Conservation (phyloP, 2,113 vertebrate genomes). For the Mormyrus lacerda region DNA sequence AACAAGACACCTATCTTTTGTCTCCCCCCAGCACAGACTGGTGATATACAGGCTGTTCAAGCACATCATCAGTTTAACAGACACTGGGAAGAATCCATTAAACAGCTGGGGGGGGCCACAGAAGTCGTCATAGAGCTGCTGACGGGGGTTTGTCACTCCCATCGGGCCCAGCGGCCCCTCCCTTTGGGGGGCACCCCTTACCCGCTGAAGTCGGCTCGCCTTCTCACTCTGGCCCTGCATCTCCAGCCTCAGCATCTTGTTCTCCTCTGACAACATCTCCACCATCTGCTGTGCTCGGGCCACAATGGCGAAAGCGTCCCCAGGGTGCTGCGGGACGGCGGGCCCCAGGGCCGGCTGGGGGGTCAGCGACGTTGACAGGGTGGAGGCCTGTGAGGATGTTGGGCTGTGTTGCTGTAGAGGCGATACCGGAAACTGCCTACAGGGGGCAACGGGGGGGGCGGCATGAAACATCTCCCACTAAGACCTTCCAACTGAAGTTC, state of each 20-base stretch:
- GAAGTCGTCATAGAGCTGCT: background rate
- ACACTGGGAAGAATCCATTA: background rate
- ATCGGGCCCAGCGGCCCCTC: background rate
- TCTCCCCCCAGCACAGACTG: background rate
- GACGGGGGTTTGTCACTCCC: background rate
- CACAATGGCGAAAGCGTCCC: constrained; percentile 67
- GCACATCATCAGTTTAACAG: background rate
- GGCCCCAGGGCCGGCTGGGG: constrained; percentile 28
- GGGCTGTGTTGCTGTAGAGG: constrained; percentile 65
- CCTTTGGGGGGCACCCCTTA: constrained; percentile 31
- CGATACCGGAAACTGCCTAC: constrained; percentile 57
- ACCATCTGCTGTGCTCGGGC: constrained; percentile 78
- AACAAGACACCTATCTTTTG: background rate
- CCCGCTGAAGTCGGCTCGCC: constrained; percentile 72
- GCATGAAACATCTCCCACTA: background rate
- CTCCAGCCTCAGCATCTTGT: constrained; percentile 68
- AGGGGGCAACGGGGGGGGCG: background rate
- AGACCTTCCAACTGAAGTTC: background rate
- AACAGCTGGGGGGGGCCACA: background rate
- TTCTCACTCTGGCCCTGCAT: constrained; percentile 70
- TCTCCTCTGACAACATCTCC: constrained; percentile 72
- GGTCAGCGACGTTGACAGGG: constrained; percentile 33
- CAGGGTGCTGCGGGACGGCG: constrained; percentile 52
- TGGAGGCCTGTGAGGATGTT: constrained; percentile 63
- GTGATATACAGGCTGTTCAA: background rate